Conservation (phyloP, 2,113 vertebrate genomes). For the Dasyornis broadbenti region DNA sequence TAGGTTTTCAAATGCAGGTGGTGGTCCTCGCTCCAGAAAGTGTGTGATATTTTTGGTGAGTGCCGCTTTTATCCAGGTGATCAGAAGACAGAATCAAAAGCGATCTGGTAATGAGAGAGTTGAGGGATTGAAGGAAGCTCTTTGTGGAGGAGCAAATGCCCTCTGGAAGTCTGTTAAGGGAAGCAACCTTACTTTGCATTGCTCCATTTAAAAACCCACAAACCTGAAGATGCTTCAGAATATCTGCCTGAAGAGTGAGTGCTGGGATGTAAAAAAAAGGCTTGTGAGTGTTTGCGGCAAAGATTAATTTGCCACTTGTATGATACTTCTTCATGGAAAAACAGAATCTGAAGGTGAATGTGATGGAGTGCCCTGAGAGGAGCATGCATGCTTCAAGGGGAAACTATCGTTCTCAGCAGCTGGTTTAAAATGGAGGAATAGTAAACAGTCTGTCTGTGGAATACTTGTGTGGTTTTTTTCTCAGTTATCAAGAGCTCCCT, state of each 20-base stretch:
- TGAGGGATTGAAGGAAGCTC: background rate
- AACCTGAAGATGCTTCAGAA: background rate
- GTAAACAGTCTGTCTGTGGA: background rate
- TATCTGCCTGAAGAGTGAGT: background rate
- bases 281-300: background rate
- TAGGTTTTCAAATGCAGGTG: background rate
- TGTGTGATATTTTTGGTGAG: background rate
- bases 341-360: background rate
- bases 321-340: background rate
- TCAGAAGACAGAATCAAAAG: background rate
- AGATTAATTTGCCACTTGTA: background rate
- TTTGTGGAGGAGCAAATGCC: background rate
- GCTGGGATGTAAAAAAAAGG: background rate
- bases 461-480: fast-evolving
- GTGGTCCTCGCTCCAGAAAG: background rate
- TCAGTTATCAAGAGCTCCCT: background rate
- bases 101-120: background rate
- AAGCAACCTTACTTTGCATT: background rate
- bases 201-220: background rate
- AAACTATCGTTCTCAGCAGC: background rate
- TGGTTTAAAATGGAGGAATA: background rate
- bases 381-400: background rate
- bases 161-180: background rate
- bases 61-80: background rate
- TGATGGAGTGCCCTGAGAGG: background rate